Conservation (phyloP, 2,888 invertebrate species). For the Fabriciana adippe region DNA sequence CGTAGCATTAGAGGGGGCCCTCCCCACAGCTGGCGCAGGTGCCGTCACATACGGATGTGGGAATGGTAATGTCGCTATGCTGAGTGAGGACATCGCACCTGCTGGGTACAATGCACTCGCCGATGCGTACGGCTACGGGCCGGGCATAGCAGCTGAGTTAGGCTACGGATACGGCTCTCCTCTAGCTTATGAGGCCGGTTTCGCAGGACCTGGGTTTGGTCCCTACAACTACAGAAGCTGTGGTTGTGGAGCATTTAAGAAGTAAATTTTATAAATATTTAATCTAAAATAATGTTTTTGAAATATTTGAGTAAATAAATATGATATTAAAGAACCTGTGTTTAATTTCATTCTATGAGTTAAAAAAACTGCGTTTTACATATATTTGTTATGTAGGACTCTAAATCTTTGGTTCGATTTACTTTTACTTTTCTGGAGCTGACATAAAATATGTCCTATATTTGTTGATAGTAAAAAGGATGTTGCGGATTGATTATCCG, state of each 20-base stretch:
- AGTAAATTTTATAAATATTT: too few species aligned
- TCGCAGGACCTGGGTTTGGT: constrained; percentile 20
- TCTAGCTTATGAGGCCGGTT: constrained; percentile 22
- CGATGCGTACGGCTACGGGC: too few species aligned
- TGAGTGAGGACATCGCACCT: too few species aligned
- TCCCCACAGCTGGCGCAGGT: constrained; percentile 53
- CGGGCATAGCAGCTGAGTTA: too few species aligned
- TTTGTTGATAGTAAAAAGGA: not conserved
- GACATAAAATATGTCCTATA: not conserved
- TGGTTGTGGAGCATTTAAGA: constrained; percentile 8
- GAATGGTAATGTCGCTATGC: too few species aligned
- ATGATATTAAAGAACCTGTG: too few species aligned
- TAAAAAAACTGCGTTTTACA: too few species aligned
- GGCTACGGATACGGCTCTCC: constrained; percentile 21
- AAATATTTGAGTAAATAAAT: too few species aligned
- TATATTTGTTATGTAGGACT: not conserved
- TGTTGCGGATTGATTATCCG: not conserved
- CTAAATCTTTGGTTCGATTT: not conserved
- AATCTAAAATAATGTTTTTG: too few species aligned
- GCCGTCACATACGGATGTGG: constrained; percentile 47
- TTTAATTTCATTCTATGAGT: too few species aligned
- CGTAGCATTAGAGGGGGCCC: constrained; percentile 38
- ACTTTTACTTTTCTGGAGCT: not conserved
- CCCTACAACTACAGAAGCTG: constrained; percentile 5
- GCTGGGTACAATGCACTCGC: too few species aligned